Evolutionary conservation across 2,113 vertebrate genomes (phyloP).

Genomic region (Oceanodroma tethys): DNA sequence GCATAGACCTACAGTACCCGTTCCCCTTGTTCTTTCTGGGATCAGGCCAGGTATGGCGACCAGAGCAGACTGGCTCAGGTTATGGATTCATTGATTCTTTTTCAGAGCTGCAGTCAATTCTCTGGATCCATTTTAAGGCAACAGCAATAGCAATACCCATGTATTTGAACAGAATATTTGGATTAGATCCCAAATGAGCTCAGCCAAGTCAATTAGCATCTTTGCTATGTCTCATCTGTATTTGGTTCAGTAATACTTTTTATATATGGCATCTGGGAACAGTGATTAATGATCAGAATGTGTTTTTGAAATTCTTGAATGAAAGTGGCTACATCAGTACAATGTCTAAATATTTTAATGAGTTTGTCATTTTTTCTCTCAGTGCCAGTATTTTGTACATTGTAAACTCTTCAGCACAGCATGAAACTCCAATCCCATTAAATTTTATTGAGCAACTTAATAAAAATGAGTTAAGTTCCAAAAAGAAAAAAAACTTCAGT

Average conservation of each 20-base stretch:
- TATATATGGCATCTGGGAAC: background rate
- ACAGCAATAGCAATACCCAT: background rate
- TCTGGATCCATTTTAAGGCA: background rate
- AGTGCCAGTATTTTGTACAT: background rate
- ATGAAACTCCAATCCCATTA: constrained; percentile 43
- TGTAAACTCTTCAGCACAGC: constrained; percentile 50
- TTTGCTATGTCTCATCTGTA: background rate
- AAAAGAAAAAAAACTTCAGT: background rate
- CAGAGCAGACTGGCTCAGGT: background rate
- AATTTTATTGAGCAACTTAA: constrained; percentile 33
- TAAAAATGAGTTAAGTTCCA: constrained; percentile 1
- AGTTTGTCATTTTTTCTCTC: background rate
- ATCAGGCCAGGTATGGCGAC: background rate
- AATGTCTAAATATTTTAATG: constrained; percentile 20
- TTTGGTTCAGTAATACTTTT: background rate
- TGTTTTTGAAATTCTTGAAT: constrained; percentile 33
- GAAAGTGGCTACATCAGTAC: background rate
- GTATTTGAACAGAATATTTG: background rate
- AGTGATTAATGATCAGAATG: background rate
- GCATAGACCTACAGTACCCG: background rate
- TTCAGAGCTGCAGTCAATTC: background rate
- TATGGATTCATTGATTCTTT: background rate
- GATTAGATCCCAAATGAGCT: background rate
- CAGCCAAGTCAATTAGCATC: background rate
- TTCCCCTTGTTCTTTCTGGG: background rate